Base-by-base conservation (phyloP, 2,888 invertebrate genomes). In the Diarsia dahlii region DNA sequence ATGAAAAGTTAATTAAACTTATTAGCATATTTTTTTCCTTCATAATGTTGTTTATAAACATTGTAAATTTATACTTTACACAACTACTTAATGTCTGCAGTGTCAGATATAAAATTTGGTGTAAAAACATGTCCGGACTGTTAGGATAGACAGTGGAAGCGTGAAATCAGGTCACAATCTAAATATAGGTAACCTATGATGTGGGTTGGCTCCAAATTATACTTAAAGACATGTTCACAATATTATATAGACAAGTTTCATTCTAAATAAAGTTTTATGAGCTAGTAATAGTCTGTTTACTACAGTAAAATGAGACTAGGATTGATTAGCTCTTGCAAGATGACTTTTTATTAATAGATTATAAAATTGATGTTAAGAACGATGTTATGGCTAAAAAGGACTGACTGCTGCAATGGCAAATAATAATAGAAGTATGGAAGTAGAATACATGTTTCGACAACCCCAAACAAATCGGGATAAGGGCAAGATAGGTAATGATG, bases 121-220 rank as follows among this genome's bases (percentile, higher is more conserved):
- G 39, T 58, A 46, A 68, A 60, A 77, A 68, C 10, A 34, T 67
- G 67, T 84, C 78, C 78, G 80, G 78, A 71, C 76, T 68, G 71
- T 71, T 63, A 74, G 68, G 48, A 39, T 66, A 70, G 78, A 77
- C 71, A 65, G 76, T 79, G 74, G 68, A 85, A 66, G 75, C 64
- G 52, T 84, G 83, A 86, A 89, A 88, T 85, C 69, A 80, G 90
- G 89, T 88, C 90, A 83, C 74, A 69, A 20, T 83, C 89, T 89
- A 89, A 87, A 87, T 86, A 85, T 89, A 89, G 86, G 81, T 79
- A 80, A 80, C 85, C 85, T 87, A 87, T 79, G 74, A 60, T 74
- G 71, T 80, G 58, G 75, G 87, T 82, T 82, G 72, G 80, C 82
- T 80, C 67, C 84, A 79, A 78, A 78, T 80, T 68, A 68, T 64